These are phyloP conservation scores for Amphiprion ocellaris DNA, from an alignment of 2,113 vertebrate species.

Conservation along the genomic window DNA sequence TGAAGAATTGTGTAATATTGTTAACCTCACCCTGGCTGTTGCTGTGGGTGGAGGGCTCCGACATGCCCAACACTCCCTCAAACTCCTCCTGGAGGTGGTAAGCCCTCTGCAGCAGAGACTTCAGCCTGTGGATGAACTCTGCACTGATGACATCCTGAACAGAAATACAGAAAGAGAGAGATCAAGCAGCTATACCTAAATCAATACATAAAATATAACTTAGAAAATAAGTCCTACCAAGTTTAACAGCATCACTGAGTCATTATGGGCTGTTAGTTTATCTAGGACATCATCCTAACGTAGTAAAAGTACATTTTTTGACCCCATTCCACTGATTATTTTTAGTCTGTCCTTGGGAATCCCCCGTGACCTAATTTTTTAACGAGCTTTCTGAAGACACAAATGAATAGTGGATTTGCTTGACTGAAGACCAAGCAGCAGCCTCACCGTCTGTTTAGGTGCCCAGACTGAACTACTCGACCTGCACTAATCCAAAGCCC, in stretches of 20 bases:
- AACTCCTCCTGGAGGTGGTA: conserved; percentile 97
- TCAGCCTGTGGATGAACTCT: conserved; percentile 96
- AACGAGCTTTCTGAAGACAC: conserved; percentile 14
- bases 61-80: conserved; percentile 89
- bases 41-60: conserved; percentile 86
- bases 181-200: neutral
- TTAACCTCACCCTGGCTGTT: conserved; percentile 88
- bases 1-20: neutral
- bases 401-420: neutral
- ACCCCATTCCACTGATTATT: neutral
- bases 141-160: conserved; percentile 92
- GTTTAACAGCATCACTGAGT: too few relatives aligned
- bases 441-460: conserved; percentile 40
- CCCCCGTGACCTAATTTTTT: neutral
- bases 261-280: too few relatives aligned
- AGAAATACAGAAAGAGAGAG: neutral
- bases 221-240: too few relatives aligned
- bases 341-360: neutral
- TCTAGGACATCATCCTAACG: too few relatives aligned
- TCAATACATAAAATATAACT: too few relatives aligned
- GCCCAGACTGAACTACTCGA: conserved; percentile 13
- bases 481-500: conserved; percentile 38
- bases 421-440: conserved; percentile 4
- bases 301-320: too few relatives aligned
- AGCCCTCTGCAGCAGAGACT: conserved; percentile 93